Evolutionary conservation across 2,797 vertebrate species (phyloP), one percentile per base, ranked within the genome.

Genomic region (Rhynchotus rufescens): DNA sequence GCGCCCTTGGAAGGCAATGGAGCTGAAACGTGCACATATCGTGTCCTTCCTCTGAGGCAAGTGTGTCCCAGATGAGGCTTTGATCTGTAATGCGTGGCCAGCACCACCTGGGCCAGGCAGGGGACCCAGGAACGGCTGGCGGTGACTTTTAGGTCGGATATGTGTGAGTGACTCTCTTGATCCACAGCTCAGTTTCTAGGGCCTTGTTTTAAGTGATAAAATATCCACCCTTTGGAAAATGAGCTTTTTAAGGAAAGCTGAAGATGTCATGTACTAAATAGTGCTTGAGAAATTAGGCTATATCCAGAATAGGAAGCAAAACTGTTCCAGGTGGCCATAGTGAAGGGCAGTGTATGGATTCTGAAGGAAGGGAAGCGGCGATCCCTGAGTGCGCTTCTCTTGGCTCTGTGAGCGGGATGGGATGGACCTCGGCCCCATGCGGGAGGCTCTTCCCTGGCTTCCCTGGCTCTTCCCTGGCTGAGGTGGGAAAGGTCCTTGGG

Each of bases 21-120:
- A 38, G 26, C 74, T 22, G 25, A 60, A 88, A 82, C 57, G 13
- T 16, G 14, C 14, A 38, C 3, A 36, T 74, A 49, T 78, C 0
- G 12, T 49, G 87, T 88, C 14, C 72, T 77, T 73, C 32, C 82
- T 74, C 26, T 51, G 76, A 79, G 32, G 10, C 2, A 3, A 71
- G 23, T 56, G 84, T 92, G 67, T 9, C 77, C 47, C 88, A 87
- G 85, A 89, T 91, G 89, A 67, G 61, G 57, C 88, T 94, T 95
- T 95, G 86, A 90, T 93, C 67, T 90, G 52, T 59, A 69, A 71
- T 19, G 10, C 44, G 9, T 47, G 45, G 45, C 45, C 45, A 30
- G 64, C 11, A 76, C 73, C 74, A 42, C 56, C 67, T 25, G 56
- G 17, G 54, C 60, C 73, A 21, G 56, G n/a, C 23, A 17, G 32